These are phyloP conservation scores for Lasioglossum calceatum DNA, from an alignment of 2,888 invertebrate genomes.

Conservation along the genomic window DNA sequence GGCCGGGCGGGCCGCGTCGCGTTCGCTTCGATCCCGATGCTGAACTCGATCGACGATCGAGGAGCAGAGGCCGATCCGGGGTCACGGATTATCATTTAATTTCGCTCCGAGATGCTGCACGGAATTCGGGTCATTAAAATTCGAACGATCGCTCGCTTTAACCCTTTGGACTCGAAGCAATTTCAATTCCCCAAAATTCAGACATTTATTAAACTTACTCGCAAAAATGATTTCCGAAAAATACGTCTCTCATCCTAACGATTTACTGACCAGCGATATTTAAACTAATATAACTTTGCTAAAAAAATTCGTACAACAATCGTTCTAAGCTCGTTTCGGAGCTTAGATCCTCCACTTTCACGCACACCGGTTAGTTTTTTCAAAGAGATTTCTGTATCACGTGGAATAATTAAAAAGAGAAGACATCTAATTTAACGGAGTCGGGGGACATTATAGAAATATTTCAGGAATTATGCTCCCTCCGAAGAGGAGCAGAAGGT, in stretches of 20 bases:
- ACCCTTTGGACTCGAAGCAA: too few species aligned
- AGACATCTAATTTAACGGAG: background rate
- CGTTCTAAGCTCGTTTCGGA: too few species aligned
- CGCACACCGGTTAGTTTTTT: background rate
- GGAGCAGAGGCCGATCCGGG: slow-evolving; percentile 11
- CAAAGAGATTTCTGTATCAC: background rate
- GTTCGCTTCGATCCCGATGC: slow-evolving; percentile 19
- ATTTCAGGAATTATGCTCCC: background rate
- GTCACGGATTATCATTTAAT: slow-evolving; percentile 49
- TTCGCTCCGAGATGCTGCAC: slow-evolving; percentile 24
- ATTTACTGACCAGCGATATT: too few species aligned
- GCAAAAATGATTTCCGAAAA: too few species aligned
- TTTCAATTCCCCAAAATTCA: too few species aligned
- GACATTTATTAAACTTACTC: too few species aligned
- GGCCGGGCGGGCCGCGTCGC: slow-evolving; percentile 10
- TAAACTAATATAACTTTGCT: too few species aligned
- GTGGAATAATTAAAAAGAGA: background rate
- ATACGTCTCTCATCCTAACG: too few species aligned
- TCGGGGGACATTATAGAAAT: background rate
- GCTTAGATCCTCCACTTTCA: background rate
- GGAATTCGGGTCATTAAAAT: slow-evolving; percentile 26
- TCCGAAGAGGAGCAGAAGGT: background rate
- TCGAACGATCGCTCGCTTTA: slow-evolving; percentile 14
- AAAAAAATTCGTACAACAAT: too few species aligned
- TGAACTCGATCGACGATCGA: slow-evolving; percentile 37